These are phyloP conservation scores for Dinomys branickii DNA, from an alignment of 2,113 vertebrate genomes.

Conservation along the genomic window DNA sequence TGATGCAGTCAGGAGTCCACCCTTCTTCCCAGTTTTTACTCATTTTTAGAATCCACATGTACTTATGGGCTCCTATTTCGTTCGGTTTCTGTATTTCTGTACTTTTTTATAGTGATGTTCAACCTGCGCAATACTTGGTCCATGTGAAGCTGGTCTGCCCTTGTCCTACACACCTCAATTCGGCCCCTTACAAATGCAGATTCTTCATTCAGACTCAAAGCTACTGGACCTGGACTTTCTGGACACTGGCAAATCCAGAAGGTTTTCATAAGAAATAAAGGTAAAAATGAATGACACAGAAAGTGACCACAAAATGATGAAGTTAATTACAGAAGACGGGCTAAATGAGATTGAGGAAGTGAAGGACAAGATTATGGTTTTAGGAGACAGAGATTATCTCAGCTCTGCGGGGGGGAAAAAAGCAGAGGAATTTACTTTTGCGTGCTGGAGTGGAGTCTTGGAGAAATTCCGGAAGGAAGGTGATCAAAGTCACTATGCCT, in stretches of 20 bases:
- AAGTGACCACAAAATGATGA: not conserved
- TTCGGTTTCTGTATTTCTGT: slow-evolving; percentile 2
- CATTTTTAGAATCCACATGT: not conserved
- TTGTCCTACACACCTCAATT: not conserved
- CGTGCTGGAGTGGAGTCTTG: not conserved
- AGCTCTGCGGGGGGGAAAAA: not conserved
- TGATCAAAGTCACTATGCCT: not conserved
- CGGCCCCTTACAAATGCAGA: not conserved
- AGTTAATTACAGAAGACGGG: not conserved
- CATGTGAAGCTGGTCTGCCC: not conserved
- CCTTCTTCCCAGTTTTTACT: not conserved
- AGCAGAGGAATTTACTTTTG: not conserved
- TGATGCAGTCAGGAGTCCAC: not conserved
- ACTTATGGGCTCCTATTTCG: not conserved
- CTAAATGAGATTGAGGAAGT: not conserved
- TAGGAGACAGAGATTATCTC: not conserved
- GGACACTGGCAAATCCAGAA: not conserved
- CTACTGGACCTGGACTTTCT: not conserved
- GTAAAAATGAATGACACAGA: not conserved
- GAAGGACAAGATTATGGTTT: not conserved
- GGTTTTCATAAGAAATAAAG: not conserved
- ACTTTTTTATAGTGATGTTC: not conserved
- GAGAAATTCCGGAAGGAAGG: not conserved
- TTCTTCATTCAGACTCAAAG: not conserved
- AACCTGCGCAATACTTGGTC: not conserved